These are phyloP conservation scores for Myotis myotis DNA, from an alignment of 2,797 vertebrate genomes.

Conservation along the genomic window DNA sequence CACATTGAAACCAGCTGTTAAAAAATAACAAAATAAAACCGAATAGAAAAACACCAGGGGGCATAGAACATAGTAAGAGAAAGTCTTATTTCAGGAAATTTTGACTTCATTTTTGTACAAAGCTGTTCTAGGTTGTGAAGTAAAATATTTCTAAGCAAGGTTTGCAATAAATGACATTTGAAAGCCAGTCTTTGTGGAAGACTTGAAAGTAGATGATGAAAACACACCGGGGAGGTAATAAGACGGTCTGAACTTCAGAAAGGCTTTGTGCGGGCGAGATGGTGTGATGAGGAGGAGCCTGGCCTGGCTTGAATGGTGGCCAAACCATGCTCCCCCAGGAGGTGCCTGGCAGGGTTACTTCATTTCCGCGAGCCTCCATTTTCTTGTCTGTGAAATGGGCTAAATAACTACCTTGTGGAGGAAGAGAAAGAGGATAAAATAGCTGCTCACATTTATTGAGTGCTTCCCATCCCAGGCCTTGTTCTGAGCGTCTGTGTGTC, in stretches of 20 bases:
- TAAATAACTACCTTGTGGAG: not conserved
- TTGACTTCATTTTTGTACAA: not conserved
- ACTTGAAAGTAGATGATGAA: not conserved
- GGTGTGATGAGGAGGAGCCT: no score
- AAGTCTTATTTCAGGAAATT: not conserved
- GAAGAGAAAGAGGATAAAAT: not conserved
- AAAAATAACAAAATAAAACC: not conserved
- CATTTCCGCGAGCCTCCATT: not conserved
- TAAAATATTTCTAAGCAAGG: not conserved
- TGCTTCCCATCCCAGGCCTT: not conserved
- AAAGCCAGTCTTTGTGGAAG: not conserved
- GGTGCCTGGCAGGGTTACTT: not conserved
- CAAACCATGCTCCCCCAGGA: fast-evolving
- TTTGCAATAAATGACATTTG: not conserved
- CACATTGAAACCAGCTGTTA: not conserved
- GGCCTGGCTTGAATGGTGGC: not conserved
- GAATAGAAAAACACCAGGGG: not conserved
- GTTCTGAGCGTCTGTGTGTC: not conserved
- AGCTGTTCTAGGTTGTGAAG: not conserved
- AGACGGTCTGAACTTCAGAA: not conserved
- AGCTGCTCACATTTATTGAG: not conserved
- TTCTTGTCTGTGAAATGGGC: not conserved
- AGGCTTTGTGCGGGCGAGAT: not conserved
- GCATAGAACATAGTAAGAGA: not conserved
- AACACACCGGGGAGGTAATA: no score